Base-by-base conservation (phyloP, 2,888 invertebrate genomes). In the Macaria notata region DNA sequence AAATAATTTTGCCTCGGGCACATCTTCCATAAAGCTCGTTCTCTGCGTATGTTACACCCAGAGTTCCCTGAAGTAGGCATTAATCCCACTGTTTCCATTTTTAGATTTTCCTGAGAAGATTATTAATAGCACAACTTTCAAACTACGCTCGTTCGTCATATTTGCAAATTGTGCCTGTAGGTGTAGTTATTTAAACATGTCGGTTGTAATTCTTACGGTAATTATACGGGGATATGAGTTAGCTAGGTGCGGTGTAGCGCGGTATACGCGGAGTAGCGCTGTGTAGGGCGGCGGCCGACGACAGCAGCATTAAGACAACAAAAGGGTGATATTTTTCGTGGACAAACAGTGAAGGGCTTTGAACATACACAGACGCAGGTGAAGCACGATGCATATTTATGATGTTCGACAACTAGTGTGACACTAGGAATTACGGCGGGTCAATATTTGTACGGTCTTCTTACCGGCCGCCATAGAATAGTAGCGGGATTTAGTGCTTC, bases 331-430 rank as follows among this genome's bases (percentile, higher is more conserved):
- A 88, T 88, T 86, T 89, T 86, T 87, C 85, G 81, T 84, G 71
- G 79, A 81, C 87, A 90, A 86, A 88, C 78, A 88, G 78, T 72
- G 81, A 78, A 79, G 76, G 78, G 78, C 76, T 83, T 81, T 77
- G 77, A 83, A 78, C 81, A 86, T 74, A 76, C 83, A 83, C 74
- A 75, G 68, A 67, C 75, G 73, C 80, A 82, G 82, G 80, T 84
- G 82, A 83, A 80, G 79, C 78, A 72, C 78, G 78, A 84, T 89
- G 84, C 88, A 89, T 89, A 91, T 91, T 88, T 85, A 90, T 90
- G 82, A 84, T 75, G 84, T 88, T 81, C 84, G 80, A 85, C 86
- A 82, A 76, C 81, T 77, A 79, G 79, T 75, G 72, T 76, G 76
- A 83, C 83, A 84, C 84, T 79, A 79, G 77, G 78, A 76, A 80